These are phyloP conservation scores for Pangasius krempfi DNA, from an alignment of 2,797 vertebrate species.

Conservation along the genomic window DNA sequence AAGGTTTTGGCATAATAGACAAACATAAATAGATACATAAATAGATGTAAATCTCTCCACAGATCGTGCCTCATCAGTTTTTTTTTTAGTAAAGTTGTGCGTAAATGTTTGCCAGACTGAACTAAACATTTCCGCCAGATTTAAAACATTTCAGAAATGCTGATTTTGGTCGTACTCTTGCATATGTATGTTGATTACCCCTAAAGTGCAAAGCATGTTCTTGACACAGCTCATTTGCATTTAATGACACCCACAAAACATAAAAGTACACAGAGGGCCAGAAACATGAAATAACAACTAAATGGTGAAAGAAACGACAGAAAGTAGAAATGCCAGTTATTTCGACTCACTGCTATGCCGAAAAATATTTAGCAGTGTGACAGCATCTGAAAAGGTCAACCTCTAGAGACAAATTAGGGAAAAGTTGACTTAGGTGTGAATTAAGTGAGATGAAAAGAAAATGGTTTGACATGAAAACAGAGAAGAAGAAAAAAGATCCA, in stretches of 20 bases:
- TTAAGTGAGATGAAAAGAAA: not conserved
- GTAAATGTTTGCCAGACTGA: not conserved
- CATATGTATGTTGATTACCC: not conserved
- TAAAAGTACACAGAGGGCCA: not conserved
- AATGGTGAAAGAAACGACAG: not conserved
- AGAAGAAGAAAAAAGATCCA: not conserved
- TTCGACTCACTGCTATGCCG: not conserved
- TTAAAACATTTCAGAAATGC: not conserved
- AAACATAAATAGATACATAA: too few species aligned
- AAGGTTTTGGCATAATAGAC: too few species aligned
- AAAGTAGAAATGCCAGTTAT: not conserved
- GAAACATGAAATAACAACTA: slow-evolving; percentile 5
- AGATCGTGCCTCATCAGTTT: not conserved
- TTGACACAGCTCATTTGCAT: not conserved
- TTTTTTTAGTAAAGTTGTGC: too few species aligned
- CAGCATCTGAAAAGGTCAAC: not conserved
- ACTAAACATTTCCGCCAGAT: not conserved
- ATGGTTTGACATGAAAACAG: not conserved
- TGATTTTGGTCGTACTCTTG: not conserved
- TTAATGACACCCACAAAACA: not conserved
- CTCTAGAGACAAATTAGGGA: not conserved
- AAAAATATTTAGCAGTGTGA: not conserved
- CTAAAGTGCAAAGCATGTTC: not conserved
- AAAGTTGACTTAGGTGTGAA: slow-evolving; percentile 7
- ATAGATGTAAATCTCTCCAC: not conserved